Evolutionary conservation across 92 coral and sea anemone species (phyloP), one percentile per base, ranked within the genome.

Genomic region (Porites divaricata): DNA sequence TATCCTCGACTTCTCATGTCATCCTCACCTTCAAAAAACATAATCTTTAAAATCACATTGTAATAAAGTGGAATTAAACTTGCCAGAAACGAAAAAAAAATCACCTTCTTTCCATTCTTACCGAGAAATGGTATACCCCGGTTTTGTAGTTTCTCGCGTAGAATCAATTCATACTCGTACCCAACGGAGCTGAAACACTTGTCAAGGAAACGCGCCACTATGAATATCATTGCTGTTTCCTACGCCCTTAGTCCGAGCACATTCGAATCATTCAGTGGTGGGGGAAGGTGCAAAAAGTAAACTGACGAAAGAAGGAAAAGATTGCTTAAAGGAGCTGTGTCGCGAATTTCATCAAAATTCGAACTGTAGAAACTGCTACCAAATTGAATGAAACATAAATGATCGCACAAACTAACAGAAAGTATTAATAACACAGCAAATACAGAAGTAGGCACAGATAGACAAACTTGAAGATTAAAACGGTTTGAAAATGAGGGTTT

Each of bases 1-100:
- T 97, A 97, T 17, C 99, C 99, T 67, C 93, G 94, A 63, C 92
- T 92, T 91, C 99, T 91, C 99, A 97, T 93, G 9, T 92, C 97
- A 72, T 93, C 95, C 70, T 97, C 99, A 67, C 79, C 89, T 71
- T 57, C 9, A n/a, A 15, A 61, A 15, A 61, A n/a, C 19, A 15
- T 61, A 61, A 15, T 61, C 3, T n/a, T n/a, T 61, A 61, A 61
- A 61, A 15, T 61, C 16, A 61, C 65, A 61, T n/a, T 15, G 65
- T 61, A n/a, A 61, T 61, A 61, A 68, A 26, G 41, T 5, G 41
- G 50, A 68, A n/a, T 41, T 28, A 51, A 70, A 10, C 9, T 21
- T 58, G 50, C 59, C 21, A 14, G 61, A 76, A 94, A 35, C 45
- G 45, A 35, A 35, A 35, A 35, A 10, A 53, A 9, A 54, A 54